These are phyloP conservation scores for Sorex maritimensis DNA, from an alignment of 2,797 vertebrate genomes.

Conservation along the genomic window DNA sequence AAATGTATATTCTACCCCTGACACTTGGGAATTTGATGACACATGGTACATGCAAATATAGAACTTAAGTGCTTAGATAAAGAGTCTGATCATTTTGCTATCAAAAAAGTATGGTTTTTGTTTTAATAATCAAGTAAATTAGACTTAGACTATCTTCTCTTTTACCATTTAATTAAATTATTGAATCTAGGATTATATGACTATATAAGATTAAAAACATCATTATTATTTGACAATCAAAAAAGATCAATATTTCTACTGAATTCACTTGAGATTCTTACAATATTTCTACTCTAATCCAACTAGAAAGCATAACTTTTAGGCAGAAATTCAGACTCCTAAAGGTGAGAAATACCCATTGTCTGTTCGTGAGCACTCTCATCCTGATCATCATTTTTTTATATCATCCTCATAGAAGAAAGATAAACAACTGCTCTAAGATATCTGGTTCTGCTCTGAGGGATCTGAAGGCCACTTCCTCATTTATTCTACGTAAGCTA, in stretches of 20 bases:
- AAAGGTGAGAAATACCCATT: neutral
- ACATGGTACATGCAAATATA: too few species aligned
- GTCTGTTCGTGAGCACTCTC: neutral
- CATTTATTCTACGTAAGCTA: neutral
- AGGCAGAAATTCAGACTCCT: neutral
- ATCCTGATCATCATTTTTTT: neutral
- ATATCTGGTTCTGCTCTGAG: neutral
- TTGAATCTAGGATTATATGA: neutral
- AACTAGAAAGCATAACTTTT: neutral
- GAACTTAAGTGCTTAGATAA: too few species aligned
- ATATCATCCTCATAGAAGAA: accelerated
- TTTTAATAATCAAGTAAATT: neutral
- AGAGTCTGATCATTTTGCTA: too few species aligned
- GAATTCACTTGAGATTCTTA: neutral
- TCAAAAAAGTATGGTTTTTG: neutral
- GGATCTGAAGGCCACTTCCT: neutral
- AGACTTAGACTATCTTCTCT: neutral
- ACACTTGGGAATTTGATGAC: too few species aligned
- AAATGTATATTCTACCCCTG: neutral
- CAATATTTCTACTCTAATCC: neutral
- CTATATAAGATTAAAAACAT: neutral
- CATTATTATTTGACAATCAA: neutral
- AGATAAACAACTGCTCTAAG: neutral
- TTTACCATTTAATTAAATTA: neutral
- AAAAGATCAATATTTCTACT: neutral